A percentile compares a stretch with the other conserved stretches of the same genome.
Conservation (phyloP, 2,113 vertebrate species). For the Trichechus manatus region DNA sequence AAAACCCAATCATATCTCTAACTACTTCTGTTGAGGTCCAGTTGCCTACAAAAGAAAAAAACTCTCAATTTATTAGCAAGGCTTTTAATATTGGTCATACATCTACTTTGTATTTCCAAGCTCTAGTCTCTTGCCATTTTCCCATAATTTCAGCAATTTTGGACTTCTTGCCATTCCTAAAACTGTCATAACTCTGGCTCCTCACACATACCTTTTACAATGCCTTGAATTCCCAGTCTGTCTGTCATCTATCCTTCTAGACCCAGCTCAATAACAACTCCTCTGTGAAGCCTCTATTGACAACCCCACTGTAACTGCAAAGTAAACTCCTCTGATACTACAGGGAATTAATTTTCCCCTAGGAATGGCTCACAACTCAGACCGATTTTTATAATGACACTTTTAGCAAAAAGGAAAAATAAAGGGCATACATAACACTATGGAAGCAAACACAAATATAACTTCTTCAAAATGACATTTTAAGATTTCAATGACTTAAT, state of each 20-base stretch:
- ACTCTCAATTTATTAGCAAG: not conserved
- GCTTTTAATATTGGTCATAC: not conserved
- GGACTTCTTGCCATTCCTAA: not conserved
- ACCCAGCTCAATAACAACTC: not conserved
- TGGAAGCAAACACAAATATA: slow-evolving; percentile 57
- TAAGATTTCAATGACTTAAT: slow-evolving; percentile 62
- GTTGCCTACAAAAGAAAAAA: slow-evolving; percentile 36
- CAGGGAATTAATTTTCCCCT: slow-evolving; percentile 38
- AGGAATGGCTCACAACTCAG: not conserved
- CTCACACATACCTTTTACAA: not conserved
- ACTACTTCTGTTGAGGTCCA: not conserved
- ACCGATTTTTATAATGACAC: slow-evolving; percentile 31
- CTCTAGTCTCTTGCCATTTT: slow-evolving; percentile 9
- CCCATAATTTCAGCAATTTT: not conserved
- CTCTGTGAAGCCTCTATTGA: not conserved
- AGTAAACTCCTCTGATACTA: not conserved
- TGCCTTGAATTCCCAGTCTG: not conserved
- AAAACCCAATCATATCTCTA: not conserved
- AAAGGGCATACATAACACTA: not conserved
- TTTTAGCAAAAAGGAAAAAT: slow-evolving; percentile 44
- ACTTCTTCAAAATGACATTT: slow-evolving; percentile 39
- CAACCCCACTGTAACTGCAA: not conserved
- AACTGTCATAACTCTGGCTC: not conserved
- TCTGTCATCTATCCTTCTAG: not conserved
- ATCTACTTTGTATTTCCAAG: slow-evolving; percentile 12